phyloP scores from a whole-genome alignment of 2,888 invertebrate species.

The Trimorus sp. region DNA sequence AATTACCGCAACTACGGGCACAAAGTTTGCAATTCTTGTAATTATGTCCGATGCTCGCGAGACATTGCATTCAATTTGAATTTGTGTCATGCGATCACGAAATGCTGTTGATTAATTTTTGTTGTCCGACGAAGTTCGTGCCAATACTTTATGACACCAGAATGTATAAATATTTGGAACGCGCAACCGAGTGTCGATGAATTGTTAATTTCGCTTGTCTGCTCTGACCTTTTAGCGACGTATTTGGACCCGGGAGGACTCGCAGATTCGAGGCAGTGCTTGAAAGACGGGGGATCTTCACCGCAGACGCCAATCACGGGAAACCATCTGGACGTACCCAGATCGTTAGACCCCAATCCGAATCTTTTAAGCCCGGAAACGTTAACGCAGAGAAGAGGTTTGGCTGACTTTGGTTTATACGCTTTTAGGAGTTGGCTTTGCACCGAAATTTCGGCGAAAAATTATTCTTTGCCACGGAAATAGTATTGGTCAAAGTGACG shows the following conservation, averaged over 20 bases:
- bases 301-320: slow-evolving; percentile 83
- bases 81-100: slow-evolving; percentile 20
- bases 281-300: slow-evolving; percentile 85
- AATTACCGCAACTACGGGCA: slow-evolving; percentile 1
- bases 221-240: slow-evolving; percentile 79
- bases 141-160: slow-evolving; percentile 26
- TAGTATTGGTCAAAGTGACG: slow-evolving; percentile 2
- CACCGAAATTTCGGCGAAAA: not conserved
- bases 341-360: slow-evolving; percentile 87
- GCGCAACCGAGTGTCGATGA: not conserved
- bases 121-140: slow-evolving; percentile 1
- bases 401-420: slow-evolving; percentile 11
- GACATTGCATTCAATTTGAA: slow-evolving; percentile 22
- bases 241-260: slow-evolving; percentile 83
- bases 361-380: slow-evolving; percentile 92
- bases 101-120: slow-evolving; percentile 22
- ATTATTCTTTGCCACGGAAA: slow-evolving; percentile 8
- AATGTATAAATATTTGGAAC: slow-evolving; percentile 23
- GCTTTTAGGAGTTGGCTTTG: not conserved
- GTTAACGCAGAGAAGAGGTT: slow-evolving; percentile 86
- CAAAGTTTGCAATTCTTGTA: slow-evolving; percentile 2
- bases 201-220: slow-evolving; percentile 30
- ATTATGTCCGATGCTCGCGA: slow-evolving; percentile 13
- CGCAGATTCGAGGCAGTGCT: slow-evolving; percentile 85
- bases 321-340: slow-evolving; percentile 91